Evolutionary conservation across 2,888 invertebrate species (phyloP), one percentile per base, ranked within the genome.

Genomic region (Glaucopsyche alexis): DNA sequence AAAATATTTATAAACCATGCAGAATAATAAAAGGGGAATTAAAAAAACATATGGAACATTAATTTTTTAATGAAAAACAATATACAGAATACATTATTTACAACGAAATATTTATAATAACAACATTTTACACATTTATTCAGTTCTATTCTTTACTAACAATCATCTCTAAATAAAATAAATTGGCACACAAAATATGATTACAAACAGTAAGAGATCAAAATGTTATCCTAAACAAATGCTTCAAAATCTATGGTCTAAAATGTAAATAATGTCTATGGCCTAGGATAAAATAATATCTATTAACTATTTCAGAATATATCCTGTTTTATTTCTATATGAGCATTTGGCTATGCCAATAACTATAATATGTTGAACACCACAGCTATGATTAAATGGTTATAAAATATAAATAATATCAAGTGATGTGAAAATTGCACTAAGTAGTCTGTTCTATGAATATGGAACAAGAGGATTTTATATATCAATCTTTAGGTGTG

Each of bases 11-110:
- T 5, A 42, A 42, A 42, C 42, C 42, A 42, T 42, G 42, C 7
- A 42, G 42, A 8, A 42, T 42, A 42, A 11, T 38, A n/a, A 29
- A 65, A 16, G 7, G 69, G 16, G 45, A 52, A 50, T 72, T 52
- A 60, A 77, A 84, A 82, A 86, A 78, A 79, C 78, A 71, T 76
- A 66, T 75, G 76, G 49, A 91, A 91, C 90, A 90, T 85, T 88
- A 84, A 88, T 82, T 86, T 86, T 91, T 90, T 88, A 87, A 84
- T 90, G 85, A 90, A 91, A 88, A 91, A 87, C 81, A 90, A 89
- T 81, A 82, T 89, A 88, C 85, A 86, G 81, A 85, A 84, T 77
- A 72, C 80, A 78, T 83, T 81, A 81, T 79, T 84, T 86, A 84
- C 82, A 83, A 82, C 82, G 81, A 82, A 84, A 79, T 85, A 81